Base-by-base conservation (phyloP, 2,888 invertebrate species). In the Leucophenga maculata region DNA sequence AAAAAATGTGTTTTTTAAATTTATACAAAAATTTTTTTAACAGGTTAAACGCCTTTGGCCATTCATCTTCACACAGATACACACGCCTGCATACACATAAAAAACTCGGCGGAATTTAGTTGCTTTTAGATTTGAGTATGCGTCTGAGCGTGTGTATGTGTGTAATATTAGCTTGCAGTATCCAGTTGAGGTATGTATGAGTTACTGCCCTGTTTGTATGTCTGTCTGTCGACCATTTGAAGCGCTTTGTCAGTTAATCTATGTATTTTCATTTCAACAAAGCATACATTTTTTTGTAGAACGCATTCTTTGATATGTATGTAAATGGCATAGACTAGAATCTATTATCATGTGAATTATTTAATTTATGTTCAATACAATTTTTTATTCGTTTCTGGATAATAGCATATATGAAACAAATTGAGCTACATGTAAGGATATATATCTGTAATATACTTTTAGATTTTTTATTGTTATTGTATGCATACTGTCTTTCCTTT, bases 211-310 rank as follows among this genome's bases (percentile, higher is more conserved):
- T 14, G 46, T n/a, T 46, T 26, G 14, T 50, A 8, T 50, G 50
- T 16, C 18, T 4, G 50, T 18, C 50, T 60, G 60, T 39, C 32
- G 16, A 18, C n/a, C n/a, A 39, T 44, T 18, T 60, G 20, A 44
- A 20, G 44, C 39, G 18, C 26, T 60, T 64, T 48, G 48, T 11
- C 62, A 46, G 71, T 73, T 77, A 74, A 64, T 64, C 46, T 79
- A 83, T 64, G 20, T 79, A 83, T 83, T 83, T 83, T 82, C 78
- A 81, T 81, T 81, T 74, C 84, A 81, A 83, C 84, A 83, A 79
- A 77, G 82, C 80, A 75, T 75, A 78, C 77, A 76, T 65, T 74
- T 69, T n/a, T n/a, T n/a, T n/a, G n/a, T 75, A 72, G 71, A 73
- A 74, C 75, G 82, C 75, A 64, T 9, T 8, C 31, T 59, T 64